phyloP scores from a whole-genome alignment of 2,797 vertebrate species.

The Remorina albescens region DNA sequence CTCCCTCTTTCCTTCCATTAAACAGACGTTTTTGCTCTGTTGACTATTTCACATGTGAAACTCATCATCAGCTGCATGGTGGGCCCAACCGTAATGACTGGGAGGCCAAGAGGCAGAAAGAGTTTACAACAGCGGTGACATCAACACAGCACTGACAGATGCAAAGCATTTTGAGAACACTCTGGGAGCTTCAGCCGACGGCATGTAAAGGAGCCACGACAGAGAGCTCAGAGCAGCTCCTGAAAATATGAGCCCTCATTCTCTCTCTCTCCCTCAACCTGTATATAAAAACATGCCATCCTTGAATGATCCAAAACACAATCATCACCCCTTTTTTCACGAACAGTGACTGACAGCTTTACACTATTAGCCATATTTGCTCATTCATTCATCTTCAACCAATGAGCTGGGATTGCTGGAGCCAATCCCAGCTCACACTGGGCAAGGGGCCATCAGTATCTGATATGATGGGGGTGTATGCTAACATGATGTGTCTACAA shows the following conservation, averaged over 20 bases:
- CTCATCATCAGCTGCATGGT: slow-evolving; percentile 25
- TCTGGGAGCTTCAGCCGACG: slow-evolving; percentile 45
- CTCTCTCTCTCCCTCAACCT: slow-evolving; percentile 22
- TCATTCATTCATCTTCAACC: too few species aligned
- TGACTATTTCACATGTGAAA: slow-evolving; percentile 51
- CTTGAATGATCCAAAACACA: slow-evolving; percentile 6
- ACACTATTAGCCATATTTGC: slow-evolving; percentile 42
- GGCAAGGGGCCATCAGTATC: too few species aligned
- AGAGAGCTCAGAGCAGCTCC: slow-evolving; percentile 37
- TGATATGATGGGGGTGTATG: too few species aligned
- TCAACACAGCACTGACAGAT: slow-evolving; percentile 15
- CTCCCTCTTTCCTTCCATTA: neutral
- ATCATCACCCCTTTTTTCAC: neutral
- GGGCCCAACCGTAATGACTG: neutral
- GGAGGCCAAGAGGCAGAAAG: slow-evolving; percentile 22
- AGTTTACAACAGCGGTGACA: slow-evolving; percentile 45
- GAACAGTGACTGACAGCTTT: slow-evolving; percentile 22
- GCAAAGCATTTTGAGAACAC: slow-evolving; percentile 33
- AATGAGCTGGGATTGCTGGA: too few species aligned
- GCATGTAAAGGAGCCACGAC: slow-evolving; percentile 42
- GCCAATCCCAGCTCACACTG: too few species aligned
- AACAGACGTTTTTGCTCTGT: neutral
- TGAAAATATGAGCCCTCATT: slow-evolving; percentile 29
- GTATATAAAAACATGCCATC: slow-evolving; percentile 13
- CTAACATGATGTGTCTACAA: too few species aligned